Percentiles rank a stretch among this genome's conserved stretches.
Evolutionary conservation across 2,113 vertebrate genomes (phyloP).

Genomic region (Brevimyrus niger): DNA sequence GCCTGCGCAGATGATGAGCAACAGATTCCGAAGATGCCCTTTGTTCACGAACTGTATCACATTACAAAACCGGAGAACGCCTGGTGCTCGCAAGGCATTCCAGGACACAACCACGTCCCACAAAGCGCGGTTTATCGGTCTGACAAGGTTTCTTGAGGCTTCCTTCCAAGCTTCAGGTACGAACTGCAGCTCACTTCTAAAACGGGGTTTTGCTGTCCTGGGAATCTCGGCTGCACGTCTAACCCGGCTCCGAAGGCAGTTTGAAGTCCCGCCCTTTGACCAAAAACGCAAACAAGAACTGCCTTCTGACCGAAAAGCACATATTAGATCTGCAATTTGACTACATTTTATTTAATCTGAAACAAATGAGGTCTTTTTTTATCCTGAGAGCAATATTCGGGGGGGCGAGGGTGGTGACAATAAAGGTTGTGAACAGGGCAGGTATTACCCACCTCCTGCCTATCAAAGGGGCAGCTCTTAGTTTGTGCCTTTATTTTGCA

Average conservation of each 20-base stretch:
- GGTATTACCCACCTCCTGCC: not conserved
- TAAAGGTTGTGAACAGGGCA: not conserved
- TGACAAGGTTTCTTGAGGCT: not conserved
- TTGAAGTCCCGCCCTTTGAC: not conserved
- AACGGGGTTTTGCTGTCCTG: not conserved
- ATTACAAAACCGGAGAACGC: not conserved
- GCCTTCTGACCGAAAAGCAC: not conserved
- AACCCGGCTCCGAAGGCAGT: not conserved
- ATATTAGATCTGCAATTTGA: not conserved
- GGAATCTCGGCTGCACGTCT: not conserved
- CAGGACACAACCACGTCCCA: too few species aligned
- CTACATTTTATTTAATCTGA: too few species aligned
- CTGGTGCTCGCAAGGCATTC: not conserved
- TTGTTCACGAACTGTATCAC: not conserved
- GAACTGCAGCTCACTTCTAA: not conserved
- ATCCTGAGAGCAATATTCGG: not conserved
- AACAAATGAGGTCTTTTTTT: not conserved
- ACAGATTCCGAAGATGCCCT: not conserved
- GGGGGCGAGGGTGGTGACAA: too few species aligned
- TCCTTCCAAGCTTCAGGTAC: not conserved
- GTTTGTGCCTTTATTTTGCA: not conserved
- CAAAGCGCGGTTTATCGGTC: not conserved
- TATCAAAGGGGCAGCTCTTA: not conserved
- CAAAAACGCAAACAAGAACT: not conserved
- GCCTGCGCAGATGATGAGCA: slow-evolving; percentile 52